Conservation (phyloP, 2,797 vertebrate species). For the Gallinago solitaria region DNA sequence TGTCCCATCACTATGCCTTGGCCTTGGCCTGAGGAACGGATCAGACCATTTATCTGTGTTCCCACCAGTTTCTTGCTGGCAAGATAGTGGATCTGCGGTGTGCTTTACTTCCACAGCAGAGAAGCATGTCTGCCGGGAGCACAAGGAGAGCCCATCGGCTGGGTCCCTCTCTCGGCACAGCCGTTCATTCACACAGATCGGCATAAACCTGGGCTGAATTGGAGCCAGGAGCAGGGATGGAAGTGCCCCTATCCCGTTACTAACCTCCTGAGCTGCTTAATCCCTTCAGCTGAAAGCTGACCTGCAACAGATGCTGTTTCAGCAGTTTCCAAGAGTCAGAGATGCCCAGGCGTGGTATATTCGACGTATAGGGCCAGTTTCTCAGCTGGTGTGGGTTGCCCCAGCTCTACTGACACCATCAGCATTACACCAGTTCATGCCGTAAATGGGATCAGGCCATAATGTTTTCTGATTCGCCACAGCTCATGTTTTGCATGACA, state of each 20-base stretch:
- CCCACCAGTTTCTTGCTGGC: neutral
- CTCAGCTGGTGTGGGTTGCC: neutral
- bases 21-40: neutral
- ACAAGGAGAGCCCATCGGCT: accelerated
- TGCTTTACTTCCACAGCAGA: neutral
- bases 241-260: neutral
- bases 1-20: neutral
- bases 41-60: neutral
- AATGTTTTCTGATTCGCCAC: neutral
- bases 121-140: neutral
- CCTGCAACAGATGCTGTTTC: constrained; percentile 4
- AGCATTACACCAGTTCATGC: neutral
- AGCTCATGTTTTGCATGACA: neutral
- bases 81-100: neutral
- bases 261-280: constrained; percentile 22
- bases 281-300: constrained; percentile 48
- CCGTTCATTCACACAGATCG: neutral
- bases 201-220: constrained; percentile 14
- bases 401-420: neutral
- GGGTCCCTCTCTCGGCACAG: neutral
- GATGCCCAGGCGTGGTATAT: neutral
- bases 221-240: neutral
- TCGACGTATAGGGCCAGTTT: neutral
- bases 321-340: neutral
- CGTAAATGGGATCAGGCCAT: neutral